These are phyloP conservation scores for Amblyopsis hoosieri DNA, from an alignment of 2,797 vertebrate species.

Conservation along the genomic window DNA sequence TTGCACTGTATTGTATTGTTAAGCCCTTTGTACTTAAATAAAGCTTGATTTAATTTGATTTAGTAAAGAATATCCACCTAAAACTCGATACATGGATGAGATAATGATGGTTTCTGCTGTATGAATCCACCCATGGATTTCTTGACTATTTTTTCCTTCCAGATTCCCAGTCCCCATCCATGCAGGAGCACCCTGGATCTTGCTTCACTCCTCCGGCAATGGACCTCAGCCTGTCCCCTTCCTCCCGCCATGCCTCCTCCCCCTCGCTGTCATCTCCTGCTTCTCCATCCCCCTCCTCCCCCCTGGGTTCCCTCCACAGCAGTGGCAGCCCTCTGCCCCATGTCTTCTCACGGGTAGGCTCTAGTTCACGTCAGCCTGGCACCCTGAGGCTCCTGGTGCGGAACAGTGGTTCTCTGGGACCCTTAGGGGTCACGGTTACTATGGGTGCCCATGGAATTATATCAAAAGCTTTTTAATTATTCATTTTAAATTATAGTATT, in stretches of 20 bases:
- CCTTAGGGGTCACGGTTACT: too few species aligned
- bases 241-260: conserved; percentile 76
- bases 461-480: neutral
- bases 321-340: conserved; percentile 77
- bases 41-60: too few species aligned
- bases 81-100: too few species aligned
- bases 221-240: conserved; percentile 89
- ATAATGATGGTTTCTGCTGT: too few species aligned
- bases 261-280: conserved; percentile 73
- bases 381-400: neutral
- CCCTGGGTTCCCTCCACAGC: conserved; percentile 69
- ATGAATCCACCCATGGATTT: too few species aligned
- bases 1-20: too few species aligned
- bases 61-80: too few species aligned
- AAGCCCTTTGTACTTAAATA: too few species aligned
- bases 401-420: neutral
- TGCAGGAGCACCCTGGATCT: conserved; percentile 76
- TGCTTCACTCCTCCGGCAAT: conserved; percentile 81
- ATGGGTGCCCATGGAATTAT: too few species aligned
- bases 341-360: conserved; percentile 78
- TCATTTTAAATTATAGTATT: neutral
- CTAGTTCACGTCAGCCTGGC: conserved; percentile 56
- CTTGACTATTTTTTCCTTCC: neutral
- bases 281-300: conserved; percentile 76
- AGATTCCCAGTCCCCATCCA: conserved; percentile 77